Evolutionary conservation across 2,113 vertebrate species (phyloP), one percentile per base, ranked within the genome.

Genomic region (Orientallactaga bullata): DNA sequence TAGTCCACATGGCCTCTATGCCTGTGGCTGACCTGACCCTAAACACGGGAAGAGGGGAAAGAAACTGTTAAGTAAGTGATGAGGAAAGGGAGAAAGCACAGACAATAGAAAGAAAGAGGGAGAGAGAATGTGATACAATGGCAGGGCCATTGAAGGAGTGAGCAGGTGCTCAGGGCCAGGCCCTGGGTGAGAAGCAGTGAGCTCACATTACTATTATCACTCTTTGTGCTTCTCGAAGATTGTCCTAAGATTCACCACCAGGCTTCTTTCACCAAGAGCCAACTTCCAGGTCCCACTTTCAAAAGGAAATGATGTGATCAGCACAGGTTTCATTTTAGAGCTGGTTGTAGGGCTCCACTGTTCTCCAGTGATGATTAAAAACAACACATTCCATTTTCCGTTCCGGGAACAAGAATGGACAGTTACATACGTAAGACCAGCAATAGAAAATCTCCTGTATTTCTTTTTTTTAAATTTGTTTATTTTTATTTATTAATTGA

Each of bases 321-420:
- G 23, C 32, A 7, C 15, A n/a, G 2, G 13, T 9, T 1, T 37
- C 51, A 73, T 66, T 35, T 55, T 37, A 51, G 58, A 78, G 32
- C 24, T 42, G 4, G 17, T 5, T 11, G 24, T 13, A 20, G 20
- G 15, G 7, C 47, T 7, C 66, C 23, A 51, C 13, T 16, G 28
- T 39, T 11, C n/a, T 35, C 30, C 24, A 39, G 35, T 13, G 37
- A 13, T 0, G 0, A 20, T 32, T 15, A 13, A 20, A 24, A 13
- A 35, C n/a, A 20, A 6, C 11, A 55, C 3, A 21, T 12, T 3
- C 5, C 18, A 30, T 32, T 0, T 3, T n/a, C 42, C 3, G 0
- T 5, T 20, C 26, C 11, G 6, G 11, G 47, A 39, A 42, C 85
- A 58, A 26, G 42, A 65, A 77, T 23, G 60, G 80, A 21, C n/a